These are phyloP conservation scores for Marmota flaviventris DNA, from an alignment of 2,113 vertebrate species.

Conservation along the genomic window DNA sequence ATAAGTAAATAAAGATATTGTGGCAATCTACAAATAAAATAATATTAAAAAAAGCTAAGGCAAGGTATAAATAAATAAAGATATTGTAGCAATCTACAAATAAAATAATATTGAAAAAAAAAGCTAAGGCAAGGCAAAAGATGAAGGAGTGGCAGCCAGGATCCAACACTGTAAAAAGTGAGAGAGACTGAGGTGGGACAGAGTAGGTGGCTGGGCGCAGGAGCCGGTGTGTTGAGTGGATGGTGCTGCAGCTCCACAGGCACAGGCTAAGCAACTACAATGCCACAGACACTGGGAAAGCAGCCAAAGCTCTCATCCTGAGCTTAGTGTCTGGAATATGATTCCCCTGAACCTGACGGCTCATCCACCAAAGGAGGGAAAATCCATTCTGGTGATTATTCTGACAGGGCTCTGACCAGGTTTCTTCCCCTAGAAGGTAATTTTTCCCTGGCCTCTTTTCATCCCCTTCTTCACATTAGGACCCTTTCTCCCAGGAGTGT, in stretches of 20 bases:
- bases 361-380: conserved; percentile 4
- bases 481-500: conserved; percentile 3
- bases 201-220: too few species aligned
- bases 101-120: too few species aligned
- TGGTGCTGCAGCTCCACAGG: not conserved
- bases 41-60: too few species aligned
- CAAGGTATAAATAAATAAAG: too few species aligned
- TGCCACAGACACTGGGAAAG: not conserved
- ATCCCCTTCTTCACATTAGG: conserved; percentile 48
- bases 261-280: not conserved
- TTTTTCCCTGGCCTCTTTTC: not conserved
- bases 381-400: conserved; percentile 55
- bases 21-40: too few species aligned
- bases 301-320: not conserved
- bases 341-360: conserved; percentile 42
- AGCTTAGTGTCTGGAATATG: conserved; percentile 59
- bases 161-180: fast-evolving
- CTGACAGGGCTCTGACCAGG: conserved; percentile 6
- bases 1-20: too few species aligned
- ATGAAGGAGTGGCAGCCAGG: not conserved
- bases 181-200: not conserved
- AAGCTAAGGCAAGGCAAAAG: not conserved
- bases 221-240: fast-evolving
- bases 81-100: too few species aligned
- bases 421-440: not conserved